phyloP scores from a whole-genome alignment of 2,113 vertebrate genomes.

The Vicugna pacos region DNA sequence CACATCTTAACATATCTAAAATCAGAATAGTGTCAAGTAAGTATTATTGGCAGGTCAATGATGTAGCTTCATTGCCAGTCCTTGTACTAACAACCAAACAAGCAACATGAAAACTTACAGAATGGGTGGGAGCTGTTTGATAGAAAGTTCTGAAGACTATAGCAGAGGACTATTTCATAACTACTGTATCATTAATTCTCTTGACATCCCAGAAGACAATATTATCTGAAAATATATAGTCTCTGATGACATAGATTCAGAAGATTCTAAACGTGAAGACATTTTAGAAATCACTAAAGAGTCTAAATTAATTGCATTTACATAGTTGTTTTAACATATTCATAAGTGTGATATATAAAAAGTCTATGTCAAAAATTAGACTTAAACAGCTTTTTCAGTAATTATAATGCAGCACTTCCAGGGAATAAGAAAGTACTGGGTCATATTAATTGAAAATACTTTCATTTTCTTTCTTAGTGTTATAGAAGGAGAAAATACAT shows the following conservation, averaged over 20 bases:
- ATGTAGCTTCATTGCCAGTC: not conserved
- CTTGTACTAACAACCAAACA: not conserved
- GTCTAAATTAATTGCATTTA: not conserved
- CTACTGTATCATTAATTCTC: not conserved
- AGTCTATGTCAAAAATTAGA: not conserved
- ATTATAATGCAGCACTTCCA: not conserved
- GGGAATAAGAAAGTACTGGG: not conserved
- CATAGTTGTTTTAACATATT: not conserved
- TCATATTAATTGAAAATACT: not conserved
- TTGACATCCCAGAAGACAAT: not conserved
- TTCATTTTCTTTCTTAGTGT: constrained; percentile 9
- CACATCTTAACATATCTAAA: not conserved
- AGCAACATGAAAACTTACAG: not conserved
- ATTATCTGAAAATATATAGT: not conserved
- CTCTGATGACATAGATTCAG: not conserved
- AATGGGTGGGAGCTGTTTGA: not conserved
- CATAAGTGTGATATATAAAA: not conserved
- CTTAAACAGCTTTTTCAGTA: not conserved
- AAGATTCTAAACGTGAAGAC: not conserved
- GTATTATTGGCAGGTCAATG: not conserved
- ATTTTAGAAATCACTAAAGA: not conserved
- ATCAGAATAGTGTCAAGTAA: not conserved
- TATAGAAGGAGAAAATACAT: not conserved
- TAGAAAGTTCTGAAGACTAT: not conserved
- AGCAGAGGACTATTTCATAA: not conserved